Percentiles rank a stretch among this genome's conserved stretches.
phyloP scores from a whole-genome alignment of 2,888 invertebrate species.

The Epiblema foenella region DNA sequence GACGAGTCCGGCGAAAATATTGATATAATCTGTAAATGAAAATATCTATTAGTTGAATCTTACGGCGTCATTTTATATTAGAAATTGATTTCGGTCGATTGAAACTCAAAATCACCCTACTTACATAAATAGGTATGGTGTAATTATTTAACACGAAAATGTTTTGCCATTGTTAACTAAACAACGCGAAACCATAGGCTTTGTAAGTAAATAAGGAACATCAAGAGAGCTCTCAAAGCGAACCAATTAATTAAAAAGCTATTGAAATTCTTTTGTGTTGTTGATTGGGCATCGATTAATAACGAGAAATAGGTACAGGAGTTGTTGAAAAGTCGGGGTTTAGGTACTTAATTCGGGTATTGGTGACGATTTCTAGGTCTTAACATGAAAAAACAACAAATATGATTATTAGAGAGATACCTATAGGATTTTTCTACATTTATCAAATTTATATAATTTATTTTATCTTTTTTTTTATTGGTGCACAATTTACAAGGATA shows the following conservation, averaged over 20 bases:
- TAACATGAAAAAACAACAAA: background rate
- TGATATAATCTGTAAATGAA: background rate
- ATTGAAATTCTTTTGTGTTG: constrained; percentile 29
- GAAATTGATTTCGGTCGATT: background rate
- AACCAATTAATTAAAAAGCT: constrained; percentile 37
- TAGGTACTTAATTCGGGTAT: background rate
- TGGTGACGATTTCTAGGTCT: background rate
- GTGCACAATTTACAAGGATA: too few relatives aligned
- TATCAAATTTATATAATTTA: too few relatives aligned
- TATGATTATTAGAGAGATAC: too few relatives aligned
- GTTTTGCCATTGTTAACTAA: constrained; percentile 2
- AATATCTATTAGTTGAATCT: background rate
- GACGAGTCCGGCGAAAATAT: background rate
- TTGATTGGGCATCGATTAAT: constrained; percentile 25
- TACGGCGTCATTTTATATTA: background rate
- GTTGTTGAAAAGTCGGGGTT: background rate
- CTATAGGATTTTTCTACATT: background rate
- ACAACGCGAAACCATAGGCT: constrained; percentile 9
- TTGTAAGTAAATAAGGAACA: constrained; percentile 29
- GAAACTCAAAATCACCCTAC: background rate
- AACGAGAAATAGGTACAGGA: constrained; percentile 12
- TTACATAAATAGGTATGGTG: background rate
- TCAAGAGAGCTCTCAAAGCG: constrained; percentile 26
- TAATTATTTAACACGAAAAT: background rate
- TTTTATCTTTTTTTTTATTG: too few relatives aligned